Evolutionary conservation across 2,888 invertebrate genomes (phyloP).

Genomic region (Melolontha melolontha): DNA sequence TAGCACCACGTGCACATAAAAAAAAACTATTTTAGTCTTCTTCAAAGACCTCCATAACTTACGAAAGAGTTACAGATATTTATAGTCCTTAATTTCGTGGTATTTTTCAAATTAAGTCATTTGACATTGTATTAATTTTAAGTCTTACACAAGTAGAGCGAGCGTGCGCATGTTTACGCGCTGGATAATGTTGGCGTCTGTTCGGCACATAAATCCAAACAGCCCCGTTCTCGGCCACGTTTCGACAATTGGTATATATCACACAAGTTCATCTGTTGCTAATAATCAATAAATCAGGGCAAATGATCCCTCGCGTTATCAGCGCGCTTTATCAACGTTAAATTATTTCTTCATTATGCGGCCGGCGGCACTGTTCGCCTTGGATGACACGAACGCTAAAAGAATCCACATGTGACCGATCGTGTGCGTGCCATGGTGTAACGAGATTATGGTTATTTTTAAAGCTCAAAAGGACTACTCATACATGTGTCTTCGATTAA

Average conservation of each 20-base stretch:
- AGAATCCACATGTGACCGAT: slow-evolving; percentile 30
- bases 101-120: slow-evolving; percentile 33
- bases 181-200: slow-evolving; percentile 29
- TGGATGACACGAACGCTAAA: slow-evolving; percentile 29
- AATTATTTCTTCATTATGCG: slow-evolving; percentile 37
- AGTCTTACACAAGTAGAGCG: slow-evolving; percentile 4
- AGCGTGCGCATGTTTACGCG: neutral
- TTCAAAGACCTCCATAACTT: slow-evolving; percentile 15
- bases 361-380: slow-evolving; percentile 8
- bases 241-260: slow-evolving; percentile 37
- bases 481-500: slow-evolving; percentile 25
- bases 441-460: slow-evolving; percentile 18
- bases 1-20: neutral
- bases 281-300: slow-evolving; percentile 57
- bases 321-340: slow-evolving; percentile 33
- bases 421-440: neutral
- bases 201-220: slow-evolving; percentile 28
- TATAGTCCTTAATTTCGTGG: slow-evolving; percentile 28
- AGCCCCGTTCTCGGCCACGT: slow-evolving; percentile 29
- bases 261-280: slow-evolving; percentile 49
- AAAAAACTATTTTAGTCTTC: slow-evolving; percentile 16
- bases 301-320: slow-evolving; percentile 46
- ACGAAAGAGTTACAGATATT: slow-evolving; percentile 18
- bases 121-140: slow-evolving; percentile 36
- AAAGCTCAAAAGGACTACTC: slow-evolving; percentile 19